Base-by-base conservation (phyloP, 1,140 invertebrate species). In the Diorhabda carinulata region DNA sequence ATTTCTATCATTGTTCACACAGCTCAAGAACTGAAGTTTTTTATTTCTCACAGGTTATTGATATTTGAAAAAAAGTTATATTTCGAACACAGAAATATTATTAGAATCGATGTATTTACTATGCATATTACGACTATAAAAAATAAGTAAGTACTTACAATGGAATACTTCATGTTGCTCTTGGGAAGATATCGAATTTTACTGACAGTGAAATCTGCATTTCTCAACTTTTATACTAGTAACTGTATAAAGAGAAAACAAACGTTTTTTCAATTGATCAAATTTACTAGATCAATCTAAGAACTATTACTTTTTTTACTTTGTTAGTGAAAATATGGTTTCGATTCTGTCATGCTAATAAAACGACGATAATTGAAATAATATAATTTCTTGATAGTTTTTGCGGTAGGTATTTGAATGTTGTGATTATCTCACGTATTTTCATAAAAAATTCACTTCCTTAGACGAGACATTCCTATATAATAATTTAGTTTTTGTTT, bases 261-360 rank as follows among this genome's bases (percentile, higher is more conserved):
- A n/a, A 52, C 6, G n/a, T n/a, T 6, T 52, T 52, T 52, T 52
- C 47, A 52, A 52, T 52, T 52, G 6, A 52, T 8, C n/a, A 52
- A 25, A 8, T 52, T 6, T 52, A 52, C 47, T 25, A 25, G 25
- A 25, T 25, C 25, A 25, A 25, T 25, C 25, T 25, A 52, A 52
- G 47, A 52, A 52, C 47, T 52, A 52, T 52, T 52, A 52, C n/a
- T n/a, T 52, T 52, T 52, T 52, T 52, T 52, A 52, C 47, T n/a
- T 52, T 52, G 5, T 6, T 6, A 52, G 47, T 3, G 47, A 52
- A 52, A 52, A 52, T n/a, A 52, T 52, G 47, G 47, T 52, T 52
- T 52, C 6, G 47, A 6, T 52, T 52, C n/a, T 52, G 47, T 52
- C 6, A 52, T 52, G 47, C 47, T n/a, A 52, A 52, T 52, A 52